phyloP scores from a whole-genome alignment of 2,113 vertebrate species.

The Callaeas wilsoni region DNA sequence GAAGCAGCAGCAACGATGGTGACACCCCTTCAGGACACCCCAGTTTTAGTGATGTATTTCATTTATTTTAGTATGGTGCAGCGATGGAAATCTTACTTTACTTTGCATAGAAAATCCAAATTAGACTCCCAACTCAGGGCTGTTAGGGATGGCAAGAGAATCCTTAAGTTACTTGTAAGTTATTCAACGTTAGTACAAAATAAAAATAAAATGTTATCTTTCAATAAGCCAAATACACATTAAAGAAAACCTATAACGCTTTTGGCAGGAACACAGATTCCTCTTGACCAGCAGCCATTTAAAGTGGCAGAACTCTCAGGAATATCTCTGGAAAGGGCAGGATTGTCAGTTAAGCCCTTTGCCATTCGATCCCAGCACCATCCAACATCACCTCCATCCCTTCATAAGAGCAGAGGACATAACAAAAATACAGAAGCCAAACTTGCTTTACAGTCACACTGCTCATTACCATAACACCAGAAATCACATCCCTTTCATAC shows the following conservation, averaged over 20 bases:
- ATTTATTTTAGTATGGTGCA: neutral
- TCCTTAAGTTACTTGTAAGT: neutral
- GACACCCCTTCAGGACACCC: neutral
- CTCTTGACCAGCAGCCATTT: neutral
- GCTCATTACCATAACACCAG: neutral
- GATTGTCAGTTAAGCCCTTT: neutral
- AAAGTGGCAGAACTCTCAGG: neutral
- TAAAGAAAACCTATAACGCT: neutral
- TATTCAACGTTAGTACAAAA: neutral
- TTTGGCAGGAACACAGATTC: neutral
- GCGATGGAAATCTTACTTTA: neutral
- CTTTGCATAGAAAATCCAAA: neutral
- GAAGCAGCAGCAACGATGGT: fast-evolving
- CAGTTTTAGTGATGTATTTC: neutral
- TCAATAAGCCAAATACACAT: neutral
- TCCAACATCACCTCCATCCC: neutral
- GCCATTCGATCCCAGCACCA: neutral
- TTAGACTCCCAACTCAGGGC: neutral
- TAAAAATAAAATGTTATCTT: neutral
- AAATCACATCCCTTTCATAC: neutral
- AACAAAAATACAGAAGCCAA: neutral
- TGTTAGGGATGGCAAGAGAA: neutral
- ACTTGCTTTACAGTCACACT: neutral
- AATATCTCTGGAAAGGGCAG: neutral
- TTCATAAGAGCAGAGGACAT: neutral